Evolutionary conservation across 2,797 vertebrate species (phyloP).

Genomic region (Tragelaphus oryx): DNA sequence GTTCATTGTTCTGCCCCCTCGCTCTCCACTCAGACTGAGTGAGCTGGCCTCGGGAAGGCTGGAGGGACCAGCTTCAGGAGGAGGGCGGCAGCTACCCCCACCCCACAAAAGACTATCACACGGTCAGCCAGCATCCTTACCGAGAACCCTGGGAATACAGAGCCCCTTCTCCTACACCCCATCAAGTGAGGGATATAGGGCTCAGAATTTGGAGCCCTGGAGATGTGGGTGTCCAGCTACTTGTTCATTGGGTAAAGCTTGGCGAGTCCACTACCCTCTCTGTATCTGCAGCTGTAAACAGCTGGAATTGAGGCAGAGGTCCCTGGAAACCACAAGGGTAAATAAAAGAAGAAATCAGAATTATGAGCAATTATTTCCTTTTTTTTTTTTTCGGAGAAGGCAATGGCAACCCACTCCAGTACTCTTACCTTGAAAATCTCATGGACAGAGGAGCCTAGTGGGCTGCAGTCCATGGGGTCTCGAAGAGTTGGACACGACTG

Average conservation of each 20-base stretch:
- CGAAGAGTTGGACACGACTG: no score
- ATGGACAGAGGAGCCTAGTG: no score
- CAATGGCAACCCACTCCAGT: no score
- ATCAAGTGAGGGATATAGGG: neutral
- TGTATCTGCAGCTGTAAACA: neutral
- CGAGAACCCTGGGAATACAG: neutral
- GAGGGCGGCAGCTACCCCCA: neutral
- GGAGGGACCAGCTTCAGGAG: neutral
- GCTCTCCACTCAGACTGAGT: neutral
- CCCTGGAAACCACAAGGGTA: neutral
- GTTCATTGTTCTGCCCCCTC: slow-evolving; percentile 51
- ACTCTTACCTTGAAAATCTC: no score
- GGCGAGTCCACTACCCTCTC: neutral
- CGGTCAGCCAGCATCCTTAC: neutral
- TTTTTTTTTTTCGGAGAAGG: no score
- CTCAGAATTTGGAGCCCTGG: neutral
- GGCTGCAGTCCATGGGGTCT: no score
- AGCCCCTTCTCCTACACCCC: neutral
- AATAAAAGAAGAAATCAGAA: neutral
- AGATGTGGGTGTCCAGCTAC: neutral
- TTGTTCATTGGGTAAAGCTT: neutral
- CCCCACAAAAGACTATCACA: neutral
- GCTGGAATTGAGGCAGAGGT: neutral
- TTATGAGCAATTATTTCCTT: neutral
- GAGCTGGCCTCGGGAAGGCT: neutral